These are phyloP conservation scores for Nyctalus aviator DNA, from an alignment of 2,797 vertebrate species.

Conservation along the genomic window DNA sequence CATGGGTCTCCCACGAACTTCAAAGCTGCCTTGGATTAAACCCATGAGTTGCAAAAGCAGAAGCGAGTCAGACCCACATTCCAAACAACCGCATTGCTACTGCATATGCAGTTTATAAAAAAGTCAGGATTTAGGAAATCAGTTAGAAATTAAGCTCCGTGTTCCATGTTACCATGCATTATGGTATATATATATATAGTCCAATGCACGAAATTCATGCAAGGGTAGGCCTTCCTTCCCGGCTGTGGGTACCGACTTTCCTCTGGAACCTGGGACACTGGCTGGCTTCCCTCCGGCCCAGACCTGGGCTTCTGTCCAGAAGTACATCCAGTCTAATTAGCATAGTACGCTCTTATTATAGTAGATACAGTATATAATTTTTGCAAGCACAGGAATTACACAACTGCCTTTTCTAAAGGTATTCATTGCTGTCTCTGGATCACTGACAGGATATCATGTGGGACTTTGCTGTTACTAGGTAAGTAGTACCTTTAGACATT, in stretches of 20 bases:
- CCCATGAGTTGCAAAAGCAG: background rate
- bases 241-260: too few relatives aligned
- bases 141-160: constrained; percentile 43
- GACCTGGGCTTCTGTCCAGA: too few relatives aligned
- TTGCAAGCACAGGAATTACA: constrained; percentile 25
- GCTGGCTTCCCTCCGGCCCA: too few relatives aligned
- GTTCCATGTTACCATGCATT: background rate
- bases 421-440: constrained; percentile 59
- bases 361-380: background rate
- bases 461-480: constrained; percentile 38
- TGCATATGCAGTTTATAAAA: background rate
- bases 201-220: too few relatives aligned
- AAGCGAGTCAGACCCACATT: background rate
- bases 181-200: background rate
- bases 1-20: background rate
- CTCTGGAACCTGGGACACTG: too few relatives aligned
- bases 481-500: constrained; percentile 67
- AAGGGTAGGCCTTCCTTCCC: too few relatives aligned
- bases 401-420: constrained; percentile 57
- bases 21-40: constrained; percentile 2
- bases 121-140: background rate
- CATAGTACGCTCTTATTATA: too few relatives aligned
- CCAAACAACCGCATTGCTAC: background rate
- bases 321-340: too few relatives aligned
- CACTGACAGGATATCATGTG: constrained; percentile 68